These are phyloP conservation scores for Pseudomyrmex pallidus DNA, from an alignment of 1,140 invertebrate species.

Conservation along the genomic window DNA sequence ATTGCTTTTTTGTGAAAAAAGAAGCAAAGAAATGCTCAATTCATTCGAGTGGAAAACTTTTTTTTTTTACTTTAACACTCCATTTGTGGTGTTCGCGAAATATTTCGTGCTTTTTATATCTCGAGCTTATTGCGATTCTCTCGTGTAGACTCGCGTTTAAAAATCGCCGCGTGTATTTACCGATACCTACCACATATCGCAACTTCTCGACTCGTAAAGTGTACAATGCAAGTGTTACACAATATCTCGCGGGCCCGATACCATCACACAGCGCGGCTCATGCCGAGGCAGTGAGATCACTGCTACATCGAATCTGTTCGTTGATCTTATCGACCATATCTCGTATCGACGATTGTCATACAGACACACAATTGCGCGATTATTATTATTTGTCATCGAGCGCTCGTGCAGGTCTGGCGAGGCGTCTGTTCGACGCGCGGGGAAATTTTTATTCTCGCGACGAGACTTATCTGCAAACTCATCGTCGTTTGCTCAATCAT, in stretches of 20 bases:
- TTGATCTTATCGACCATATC: conserved; percentile 34
- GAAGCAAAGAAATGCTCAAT: too few relatives aligned
- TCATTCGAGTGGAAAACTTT: too few relatives aligned
- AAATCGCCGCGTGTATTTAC: too few relatives aligned
- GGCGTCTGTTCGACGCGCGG: not conserved
- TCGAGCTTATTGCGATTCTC: too few relatives aligned
- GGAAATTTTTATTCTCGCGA: conserved; percentile 10
- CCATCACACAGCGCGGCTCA: not conserved
- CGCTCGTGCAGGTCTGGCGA: not conserved
- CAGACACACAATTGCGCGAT: not conserved
- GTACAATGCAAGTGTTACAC: not conserved
- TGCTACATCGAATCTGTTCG: conserved; percentile 18
- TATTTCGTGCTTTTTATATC: too few relatives aligned
- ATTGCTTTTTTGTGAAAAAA: too few relatives aligned
- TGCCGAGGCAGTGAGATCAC: conserved; percentile 7
- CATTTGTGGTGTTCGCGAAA: too few relatives aligned
- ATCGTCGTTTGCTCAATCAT: conserved; percentile 33
- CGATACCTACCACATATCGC: too few relatives aligned
- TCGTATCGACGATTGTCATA: conserved; percentile 28
- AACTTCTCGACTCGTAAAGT: not conserved
- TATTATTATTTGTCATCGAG: conserved; percentile 32
- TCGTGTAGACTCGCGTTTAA: too few relatives aligned
- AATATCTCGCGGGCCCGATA: not conserved
- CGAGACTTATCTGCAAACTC: conserved; percentile 26
- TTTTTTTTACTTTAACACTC: too few relatives aligned